Evolutionary conservation across 2,113 vertebrate genomes (phyloP).

Genomic region (Cavia porcellus): DNA sequence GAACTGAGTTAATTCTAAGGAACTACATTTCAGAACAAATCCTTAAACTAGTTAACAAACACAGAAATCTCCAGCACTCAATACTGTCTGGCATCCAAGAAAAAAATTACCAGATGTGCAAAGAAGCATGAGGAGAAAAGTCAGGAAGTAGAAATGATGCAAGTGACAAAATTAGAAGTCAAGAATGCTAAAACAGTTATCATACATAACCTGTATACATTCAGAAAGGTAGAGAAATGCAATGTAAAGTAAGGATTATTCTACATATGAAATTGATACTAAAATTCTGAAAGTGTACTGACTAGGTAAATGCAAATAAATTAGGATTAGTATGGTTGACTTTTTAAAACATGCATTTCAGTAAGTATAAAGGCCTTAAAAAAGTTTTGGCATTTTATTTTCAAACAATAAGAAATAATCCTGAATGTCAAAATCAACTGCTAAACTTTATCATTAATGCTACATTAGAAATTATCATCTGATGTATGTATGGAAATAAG

Average conservation of each 20-base stretch:
- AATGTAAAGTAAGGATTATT: not conserved
- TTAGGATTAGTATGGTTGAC: not conserved
- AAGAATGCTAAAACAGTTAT: not conserved
- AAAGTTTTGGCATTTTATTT: conserved; percentile 44
- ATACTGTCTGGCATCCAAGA: not conserved
- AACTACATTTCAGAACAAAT: conserved; percentile 26
- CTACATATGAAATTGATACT: not conserved
- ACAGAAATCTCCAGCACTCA: conserved; percentile 24
- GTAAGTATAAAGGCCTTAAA: conserved; percentile 7
- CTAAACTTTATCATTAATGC: not conserved
- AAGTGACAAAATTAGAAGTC: not conserved
- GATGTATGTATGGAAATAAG: not conserved
- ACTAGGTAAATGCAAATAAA: not conserved
- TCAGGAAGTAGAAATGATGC: conserved; percentile 30
- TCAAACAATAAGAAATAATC: conserved; percentile 44
- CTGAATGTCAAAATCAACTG: conserved; percentile 40
- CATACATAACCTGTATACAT: not conserved
- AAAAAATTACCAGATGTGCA: not conserved
- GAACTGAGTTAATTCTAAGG: not conserved
- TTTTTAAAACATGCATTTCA: conserved; percentile 40
- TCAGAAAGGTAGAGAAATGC: not conserved
- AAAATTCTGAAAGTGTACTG: conserved; percentile 19
- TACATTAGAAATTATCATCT: conserved; percentile 31
- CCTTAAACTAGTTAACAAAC: conserved; percentile 42
- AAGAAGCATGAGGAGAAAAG: conserved; percentile 35